phyloP scores from a whole-genome alignment of 2,797 vertebrate species.

The Mycteria americana region DNA sequence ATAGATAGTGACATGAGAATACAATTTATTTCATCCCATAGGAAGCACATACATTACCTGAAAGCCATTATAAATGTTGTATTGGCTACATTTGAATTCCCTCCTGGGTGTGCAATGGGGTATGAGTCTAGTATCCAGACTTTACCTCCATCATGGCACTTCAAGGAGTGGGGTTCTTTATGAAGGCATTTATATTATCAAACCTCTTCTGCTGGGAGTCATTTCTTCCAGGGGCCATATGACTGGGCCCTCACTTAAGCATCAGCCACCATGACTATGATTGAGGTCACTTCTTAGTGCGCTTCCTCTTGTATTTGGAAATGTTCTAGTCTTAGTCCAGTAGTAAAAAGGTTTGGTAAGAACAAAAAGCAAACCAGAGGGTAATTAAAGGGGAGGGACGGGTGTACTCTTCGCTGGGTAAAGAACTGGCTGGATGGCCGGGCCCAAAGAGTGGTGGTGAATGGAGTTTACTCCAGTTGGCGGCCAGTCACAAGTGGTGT shows the following conservation, averaged over 20 bases:
- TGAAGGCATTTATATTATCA: neutral
- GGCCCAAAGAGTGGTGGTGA: too few species aligned
- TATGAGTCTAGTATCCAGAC: neutral
- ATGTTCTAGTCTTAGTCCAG: neutral
- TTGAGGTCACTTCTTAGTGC: accelerated
- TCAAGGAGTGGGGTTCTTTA: neutral
- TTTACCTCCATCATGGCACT: neutral
- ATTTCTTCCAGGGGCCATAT: neutral
- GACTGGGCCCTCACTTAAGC: neutral
- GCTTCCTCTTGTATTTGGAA: neutral
- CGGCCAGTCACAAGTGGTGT: too few species aligned
- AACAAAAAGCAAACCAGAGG: accelerated
- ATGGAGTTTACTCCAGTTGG: too few species aligned
- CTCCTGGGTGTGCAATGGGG: neutral
- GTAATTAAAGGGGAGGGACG: neutral
- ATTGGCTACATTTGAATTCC: neutral
- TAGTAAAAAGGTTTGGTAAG: neutral
- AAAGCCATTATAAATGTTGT: neutral
- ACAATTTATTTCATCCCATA: neutral
- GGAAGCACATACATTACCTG: neutral
- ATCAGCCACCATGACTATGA: neutral
- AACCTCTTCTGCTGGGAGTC: neutral
- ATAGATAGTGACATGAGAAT: neutral
- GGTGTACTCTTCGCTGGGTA: too few species aligned
- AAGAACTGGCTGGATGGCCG: too few species aligned